Evolutionary conservation across 2,888 invertebrate genomes (phyloP).

Genomic region (Synanthedon vespiformis): DNA sequence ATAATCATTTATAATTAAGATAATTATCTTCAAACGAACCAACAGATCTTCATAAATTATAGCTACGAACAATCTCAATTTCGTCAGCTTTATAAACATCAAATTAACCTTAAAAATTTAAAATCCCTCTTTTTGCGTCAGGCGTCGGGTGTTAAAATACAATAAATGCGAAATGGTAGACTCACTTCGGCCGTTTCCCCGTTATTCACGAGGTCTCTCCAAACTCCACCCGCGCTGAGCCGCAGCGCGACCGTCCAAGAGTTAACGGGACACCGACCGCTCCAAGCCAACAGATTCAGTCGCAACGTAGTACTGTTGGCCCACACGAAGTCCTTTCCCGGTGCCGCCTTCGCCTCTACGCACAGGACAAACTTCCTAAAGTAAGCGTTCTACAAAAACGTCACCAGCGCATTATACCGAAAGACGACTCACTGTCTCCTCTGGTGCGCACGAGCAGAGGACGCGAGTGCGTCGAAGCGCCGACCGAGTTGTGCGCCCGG

Average conservation of each 20-base stretch:
- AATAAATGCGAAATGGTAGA: no score
- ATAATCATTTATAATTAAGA: no score
- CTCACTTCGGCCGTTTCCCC: slow-evolving; percentile 34
- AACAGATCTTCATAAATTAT: no score
- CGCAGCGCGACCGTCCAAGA: slow-evolving; percentile 73
- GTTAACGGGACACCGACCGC: slow-evolving; percentile 76
- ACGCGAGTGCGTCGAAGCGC: slow-evolving; percentile 73
- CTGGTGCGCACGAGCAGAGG: slow-evolving; percentile 72
- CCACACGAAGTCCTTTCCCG: slow-evolving; percentile 74
- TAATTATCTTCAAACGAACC: no score
- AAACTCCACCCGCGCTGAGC: slow-evolving; percentile 32
- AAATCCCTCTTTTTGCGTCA: no score
- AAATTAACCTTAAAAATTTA: no score
- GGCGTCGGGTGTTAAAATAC: no score
- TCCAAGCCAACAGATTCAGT: slow-evolving; percentile 79
- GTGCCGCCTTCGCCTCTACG: slow-evolving; percentile 71
- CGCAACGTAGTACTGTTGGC: slow-evolving; percentile 78
- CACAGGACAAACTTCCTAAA: slow-evolving; percentile 11
- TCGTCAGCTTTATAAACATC: no score
- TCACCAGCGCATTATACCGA: no score
- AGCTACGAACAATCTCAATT: no score
- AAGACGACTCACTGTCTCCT: slow-evolving; percentile 64
- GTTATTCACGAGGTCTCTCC: slow-evolving; percentile 36
- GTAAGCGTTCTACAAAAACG: neutral
- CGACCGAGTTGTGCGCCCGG: slow-evolving; percentile 76